phyloP scores from a whole-genome alignment of 2,797 vertebrate species.

The Chrysocyon brachyurus region DNA sequence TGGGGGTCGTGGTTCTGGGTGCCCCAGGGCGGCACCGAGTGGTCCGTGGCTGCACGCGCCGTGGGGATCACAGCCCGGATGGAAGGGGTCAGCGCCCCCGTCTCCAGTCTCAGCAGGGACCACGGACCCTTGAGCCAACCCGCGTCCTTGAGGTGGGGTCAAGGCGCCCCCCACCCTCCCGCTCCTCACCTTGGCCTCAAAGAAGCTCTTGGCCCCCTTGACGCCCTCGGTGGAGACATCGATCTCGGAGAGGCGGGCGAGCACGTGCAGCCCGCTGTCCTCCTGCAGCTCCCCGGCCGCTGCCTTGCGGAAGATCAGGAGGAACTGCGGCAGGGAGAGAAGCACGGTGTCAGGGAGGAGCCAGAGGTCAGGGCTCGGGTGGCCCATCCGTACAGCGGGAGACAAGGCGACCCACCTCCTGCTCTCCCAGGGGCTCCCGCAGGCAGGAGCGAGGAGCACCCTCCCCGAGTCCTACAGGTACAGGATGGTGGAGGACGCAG shows the following conservation, averaged over 20 bases:
- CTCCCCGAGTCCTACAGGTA: not conserved
- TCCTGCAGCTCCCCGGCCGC: conserved; percentile 95
- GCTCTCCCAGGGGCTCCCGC: not conserved
- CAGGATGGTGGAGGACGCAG: fast-evolving
- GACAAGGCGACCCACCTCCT: not conserved
- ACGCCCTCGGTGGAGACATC: conserved; percentile 97
- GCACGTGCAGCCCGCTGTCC: conserved; percentile 94
- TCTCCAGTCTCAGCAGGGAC: not conserved
- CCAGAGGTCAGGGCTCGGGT: not conserved
- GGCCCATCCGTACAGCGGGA: not conserved
- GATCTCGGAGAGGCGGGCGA: conserved; percentile 96
- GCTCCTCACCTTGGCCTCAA: conserved; percentile 95
- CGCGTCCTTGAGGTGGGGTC: fast-evolving
- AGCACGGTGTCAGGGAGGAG: fast-evolving
- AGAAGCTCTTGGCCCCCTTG: conserved; percentile 97
- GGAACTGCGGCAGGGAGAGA: conserved; percentile 89
- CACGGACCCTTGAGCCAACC: fast-evolving
- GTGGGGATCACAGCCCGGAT: not conserved
- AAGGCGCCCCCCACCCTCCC: not conserved
- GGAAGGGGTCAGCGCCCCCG: not conserved
- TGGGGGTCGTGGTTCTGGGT: not conserved
- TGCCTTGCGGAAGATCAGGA: conserved; percentile 97
- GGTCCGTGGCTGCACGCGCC: too few relatives aligned
- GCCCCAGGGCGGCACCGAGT: too few relatives aligned
- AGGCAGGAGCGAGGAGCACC: not conserved